Conservation (phyloP, 2,113 vertebrate species). For the Eretmochelys imbricata region DNA sequence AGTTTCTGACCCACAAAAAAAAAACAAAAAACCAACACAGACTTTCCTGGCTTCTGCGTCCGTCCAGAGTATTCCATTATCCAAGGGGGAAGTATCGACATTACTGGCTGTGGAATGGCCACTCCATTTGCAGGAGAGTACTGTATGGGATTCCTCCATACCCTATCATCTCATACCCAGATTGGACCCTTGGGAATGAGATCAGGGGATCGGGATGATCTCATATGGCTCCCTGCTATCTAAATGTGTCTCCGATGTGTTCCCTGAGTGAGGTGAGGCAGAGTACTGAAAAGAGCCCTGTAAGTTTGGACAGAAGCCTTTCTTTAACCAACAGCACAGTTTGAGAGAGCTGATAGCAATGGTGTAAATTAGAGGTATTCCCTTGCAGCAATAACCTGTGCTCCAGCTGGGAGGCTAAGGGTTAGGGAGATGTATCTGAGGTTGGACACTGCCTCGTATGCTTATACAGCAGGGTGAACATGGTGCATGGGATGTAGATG, state of each 20-base stretch:
- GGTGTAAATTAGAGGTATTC: neutral
- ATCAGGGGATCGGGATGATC: neutral
- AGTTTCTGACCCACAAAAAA: conserved; percentile 33
- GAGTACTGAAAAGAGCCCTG: neutral
- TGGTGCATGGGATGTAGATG: neutral
- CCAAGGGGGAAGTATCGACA: neutral
- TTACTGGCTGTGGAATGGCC: neutral
- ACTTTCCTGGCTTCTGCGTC: neutral
- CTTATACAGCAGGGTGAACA: neutral
- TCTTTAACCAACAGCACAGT: neutral
- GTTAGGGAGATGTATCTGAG: neutral
- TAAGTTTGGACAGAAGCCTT: neutral
- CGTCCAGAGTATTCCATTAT: neutral
- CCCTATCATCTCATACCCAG: neutral
- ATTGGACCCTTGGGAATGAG: neutral
- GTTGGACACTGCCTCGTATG: neutral
- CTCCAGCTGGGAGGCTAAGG: neutral
- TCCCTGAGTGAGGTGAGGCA: neutral
- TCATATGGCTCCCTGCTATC: neutral
- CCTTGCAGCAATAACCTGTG: neutral
- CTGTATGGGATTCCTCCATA: neutral
- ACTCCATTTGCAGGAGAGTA: neutral
- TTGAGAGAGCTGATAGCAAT: neutral
- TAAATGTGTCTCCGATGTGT: neutral
- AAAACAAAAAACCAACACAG: neutral